Conservation (phyloP, 2,888 invertebrate species). For the Caenorhabditis plicata region DNA sequence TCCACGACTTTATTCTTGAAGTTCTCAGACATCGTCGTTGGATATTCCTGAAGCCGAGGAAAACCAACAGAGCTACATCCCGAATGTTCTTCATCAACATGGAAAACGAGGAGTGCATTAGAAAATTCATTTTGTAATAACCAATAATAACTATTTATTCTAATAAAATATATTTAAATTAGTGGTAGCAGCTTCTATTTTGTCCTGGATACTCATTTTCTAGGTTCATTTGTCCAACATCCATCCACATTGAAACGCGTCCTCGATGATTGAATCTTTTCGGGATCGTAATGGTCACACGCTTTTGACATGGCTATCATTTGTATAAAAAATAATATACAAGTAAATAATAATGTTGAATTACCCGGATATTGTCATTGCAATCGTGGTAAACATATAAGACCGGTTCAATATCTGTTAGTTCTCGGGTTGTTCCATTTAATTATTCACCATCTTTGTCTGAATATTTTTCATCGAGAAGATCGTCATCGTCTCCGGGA, state of each 20-base stretch:
- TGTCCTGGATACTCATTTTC: conserved; percentile 31
- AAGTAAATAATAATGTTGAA: too few relatives aligned
- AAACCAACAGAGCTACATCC: background rate
- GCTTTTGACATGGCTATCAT: conserved; percentile 51
- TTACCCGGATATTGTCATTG: conserved; percentile 47
- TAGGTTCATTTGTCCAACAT: conserved; percentile 41
- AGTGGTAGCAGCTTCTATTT: conserved; percentile 46
- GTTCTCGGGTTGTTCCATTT: conserved; percentile 42
- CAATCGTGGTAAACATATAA: conserved; percentile 52
- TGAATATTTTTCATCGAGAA: conserved; percentile 44
- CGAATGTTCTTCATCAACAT: background rate
- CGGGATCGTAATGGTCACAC: conserved; percentile 37
- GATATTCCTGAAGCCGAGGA: conserved; percentile 3
- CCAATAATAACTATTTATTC: too few relatives aligned
- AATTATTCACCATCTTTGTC: conserved; percentile 39
- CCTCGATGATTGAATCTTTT: conserved; percentile 42
- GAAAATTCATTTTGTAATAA: too few relatives aligned
- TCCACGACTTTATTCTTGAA: conserved; percentile 2
- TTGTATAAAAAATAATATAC: too few relatives aligned
- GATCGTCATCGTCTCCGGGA: conserved; percentile 47
- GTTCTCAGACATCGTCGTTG: conserved; percentile 2
- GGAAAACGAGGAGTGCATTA: background rate
- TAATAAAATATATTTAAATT: too few relatives aligned
- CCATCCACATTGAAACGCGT: conserved; percentile 30
- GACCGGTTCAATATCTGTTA: conserved; percentile 48